phyloP scores from a whole-genome alignment of 1,140 invertebrate genomes.

The Harpegnathos saltator region DNA sequence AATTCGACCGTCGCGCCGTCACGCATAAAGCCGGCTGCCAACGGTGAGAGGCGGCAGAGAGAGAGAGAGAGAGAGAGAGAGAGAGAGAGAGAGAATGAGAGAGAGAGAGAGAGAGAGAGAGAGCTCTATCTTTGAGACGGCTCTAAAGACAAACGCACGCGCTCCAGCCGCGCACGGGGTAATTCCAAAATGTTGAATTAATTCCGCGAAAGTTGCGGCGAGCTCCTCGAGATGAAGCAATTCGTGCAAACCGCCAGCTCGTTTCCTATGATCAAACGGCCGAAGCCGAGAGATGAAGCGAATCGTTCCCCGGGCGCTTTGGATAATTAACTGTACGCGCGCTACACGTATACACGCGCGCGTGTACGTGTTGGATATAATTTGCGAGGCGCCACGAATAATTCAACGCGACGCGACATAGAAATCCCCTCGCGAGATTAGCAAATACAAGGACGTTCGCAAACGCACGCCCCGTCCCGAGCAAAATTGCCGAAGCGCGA shows the following conservation, averaged over 20 bases:
- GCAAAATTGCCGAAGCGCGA: no score
- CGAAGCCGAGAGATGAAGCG: constrained; percentile 35
- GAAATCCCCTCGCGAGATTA: no score
- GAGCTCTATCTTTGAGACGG: not conserved
- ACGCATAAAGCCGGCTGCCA: constrained; percentile 41
- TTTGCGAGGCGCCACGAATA: no score
- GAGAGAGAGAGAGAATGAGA: no score
- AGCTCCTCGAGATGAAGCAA: constrained; percentile 33
- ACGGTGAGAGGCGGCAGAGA: no score
- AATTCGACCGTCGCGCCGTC: constrained; percentile 21
- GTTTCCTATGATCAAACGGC: constrained; percentile 34
- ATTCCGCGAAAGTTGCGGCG: constrained; percentile 21
- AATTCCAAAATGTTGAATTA: constrained; percentile 55
- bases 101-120: no score
- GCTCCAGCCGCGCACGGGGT: not conserved
- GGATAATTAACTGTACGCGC: constrained; percentile 33
- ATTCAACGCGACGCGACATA: no score
- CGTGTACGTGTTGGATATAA: not conserved
- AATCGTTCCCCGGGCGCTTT: constrained; percentile 13
- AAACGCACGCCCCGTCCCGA: no score
- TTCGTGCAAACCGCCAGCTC: constrained; percentile 25
- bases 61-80: no score
- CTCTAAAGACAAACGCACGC: constrained; percentile 8
- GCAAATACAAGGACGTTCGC: no score
- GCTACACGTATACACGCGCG: not conserved